Evolutionary conservation across 2,113 vertebrate species (phyloP), one percentile per base, ranked within the genome.

Genomic region (Mesitornis unicolor): DNA sequence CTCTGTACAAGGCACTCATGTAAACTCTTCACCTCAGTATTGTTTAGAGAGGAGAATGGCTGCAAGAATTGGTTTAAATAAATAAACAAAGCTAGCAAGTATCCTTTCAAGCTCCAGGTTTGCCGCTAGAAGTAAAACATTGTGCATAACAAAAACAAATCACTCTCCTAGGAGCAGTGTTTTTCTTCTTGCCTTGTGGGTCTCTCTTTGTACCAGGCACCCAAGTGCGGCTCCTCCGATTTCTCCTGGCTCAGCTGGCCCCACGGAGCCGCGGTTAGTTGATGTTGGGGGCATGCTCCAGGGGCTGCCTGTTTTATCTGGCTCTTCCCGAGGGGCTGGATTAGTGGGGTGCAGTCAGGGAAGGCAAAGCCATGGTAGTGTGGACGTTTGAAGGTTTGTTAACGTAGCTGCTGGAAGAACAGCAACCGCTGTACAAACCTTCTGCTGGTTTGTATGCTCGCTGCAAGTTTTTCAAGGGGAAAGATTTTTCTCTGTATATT

Each of bases 1-100:
- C 75, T 81, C 51, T 4, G 74, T 88, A 43, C 69, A 54, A 31
- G 0, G 29, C 51, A 73, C 83, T 92, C 68, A 56, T 84, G 60
- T 97, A 98, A 97, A 98, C 97, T 96, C 90, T 98, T 98, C 97
- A 97, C 97, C 97, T 97, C 73, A 0, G 63, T 90, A 84, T 95
- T 97, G 96, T 97, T 98, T 97, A 79, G 90, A 97, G 87, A 96
- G 87, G 35, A 90, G 87, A 76, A 89, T 65, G 50, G 48, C 96
- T 91, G 42, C 69, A 43, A 95, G 94, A 96, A 95, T 96, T 94
- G 75, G 53, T 87, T 97, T 98, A 89, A 90, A 91, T 96, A 95
- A 87, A 96, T 87, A 97, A 98, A 97, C 50, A 94, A 89, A 78
- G 28, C 70, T 94, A 89, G 56, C 31, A 14, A 75, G 60, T 90